Conservation (phyloP, 1,140 invertebrate genomes). For the Mycetomoellerius zeteki region DNA sequence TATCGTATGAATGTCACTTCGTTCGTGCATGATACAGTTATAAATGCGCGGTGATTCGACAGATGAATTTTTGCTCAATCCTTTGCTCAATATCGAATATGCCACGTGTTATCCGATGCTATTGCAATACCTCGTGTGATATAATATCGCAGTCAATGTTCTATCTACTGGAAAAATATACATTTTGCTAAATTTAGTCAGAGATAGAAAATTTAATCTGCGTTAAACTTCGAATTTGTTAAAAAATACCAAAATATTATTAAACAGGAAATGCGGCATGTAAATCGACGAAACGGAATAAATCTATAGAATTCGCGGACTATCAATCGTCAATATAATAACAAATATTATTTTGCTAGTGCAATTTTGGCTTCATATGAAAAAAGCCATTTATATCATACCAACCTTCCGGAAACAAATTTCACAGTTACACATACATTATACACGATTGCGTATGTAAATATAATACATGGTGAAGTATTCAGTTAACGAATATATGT, state of each 20-base stretch:
- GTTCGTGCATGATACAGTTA: constrained; percentile 11
- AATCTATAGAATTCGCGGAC: not conserved
- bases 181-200: constrained; percentile 12
- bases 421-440: not conserved
- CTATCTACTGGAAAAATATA: not conserved
- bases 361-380: not conserved
- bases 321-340: not conserved
- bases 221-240: constrained; percentile 9
- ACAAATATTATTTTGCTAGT: not conserved
- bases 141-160: constrained; percentile 3
- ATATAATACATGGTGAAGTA: not conserved
- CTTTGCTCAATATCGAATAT: not conserved
- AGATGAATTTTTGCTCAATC: constrained; percentile 39
- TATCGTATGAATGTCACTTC: constrained; percentile 42
- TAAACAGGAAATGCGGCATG: not conserved
- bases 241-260: constrained; percentile 27
- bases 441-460: constrained; percentile 4
- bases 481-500: constrained; percentile 21
- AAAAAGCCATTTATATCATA: constrained; percentile 18
- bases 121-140: not conserved
- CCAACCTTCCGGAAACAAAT: constrained; percentile 14
- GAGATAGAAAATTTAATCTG: not conserved
- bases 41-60: constrained; percentile 25
- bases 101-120: not conserved
- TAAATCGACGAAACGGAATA: not conserved